Conservation (phyloP, 1,140 invertebrate genomes). For the Musca domestica region DNA sequence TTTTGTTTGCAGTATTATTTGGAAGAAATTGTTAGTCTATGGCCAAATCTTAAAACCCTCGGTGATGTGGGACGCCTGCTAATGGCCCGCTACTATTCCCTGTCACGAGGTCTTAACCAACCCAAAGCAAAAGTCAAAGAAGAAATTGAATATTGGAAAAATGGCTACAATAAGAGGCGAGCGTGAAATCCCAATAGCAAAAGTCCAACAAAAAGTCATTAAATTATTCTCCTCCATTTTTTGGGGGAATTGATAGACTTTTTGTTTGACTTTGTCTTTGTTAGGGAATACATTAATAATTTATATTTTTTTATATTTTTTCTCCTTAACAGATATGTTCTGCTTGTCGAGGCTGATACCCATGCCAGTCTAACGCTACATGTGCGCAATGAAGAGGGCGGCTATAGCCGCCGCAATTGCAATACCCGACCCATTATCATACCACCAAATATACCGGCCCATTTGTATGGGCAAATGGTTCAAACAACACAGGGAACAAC, state of each 20-base stretch:
- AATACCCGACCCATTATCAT: slow-evolving; percentile 50
- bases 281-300: background rate
- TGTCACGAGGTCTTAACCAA: slow-evolving; percentile 68
- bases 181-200: slow-evolving; percentile 12
- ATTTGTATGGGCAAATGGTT: slow-evolving; percentile 85
- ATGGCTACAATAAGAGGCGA: slow-evolving; percentile 70
- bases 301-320: background rate
- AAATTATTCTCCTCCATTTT: background rate
- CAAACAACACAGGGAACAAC: slow-evolving; percentile 74
- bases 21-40: slow-evolving; percentile 71
- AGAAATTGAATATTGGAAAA: slow-evolving; percentile 76
- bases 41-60: slow-evolving; percentile 71
- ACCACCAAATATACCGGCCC: slow-evolving; percentile 67
- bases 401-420: slow-evolving; percentile 64
- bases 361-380: slow-evolving; percentile 84
- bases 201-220: background rate
- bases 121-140: slow-evolving; percentile 66
- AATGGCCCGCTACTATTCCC: slow-evolving; percentile 78
- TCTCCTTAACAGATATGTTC: slow-evolving; percentile 69
- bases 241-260: background rate
- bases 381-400: slow-evolving; percentile 76
- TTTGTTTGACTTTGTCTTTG: background rate
- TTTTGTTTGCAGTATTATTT: slow-evolving; percentile 59
- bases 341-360: slow-evolving; percentile 81
- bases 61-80: slow-evolving; percentile 82